These are phyloP conservation scores for Romanogobio albipinnatus DNA, from an alignment of 2,113 vertebrate species.

Conservation along the genomic window DNA sequence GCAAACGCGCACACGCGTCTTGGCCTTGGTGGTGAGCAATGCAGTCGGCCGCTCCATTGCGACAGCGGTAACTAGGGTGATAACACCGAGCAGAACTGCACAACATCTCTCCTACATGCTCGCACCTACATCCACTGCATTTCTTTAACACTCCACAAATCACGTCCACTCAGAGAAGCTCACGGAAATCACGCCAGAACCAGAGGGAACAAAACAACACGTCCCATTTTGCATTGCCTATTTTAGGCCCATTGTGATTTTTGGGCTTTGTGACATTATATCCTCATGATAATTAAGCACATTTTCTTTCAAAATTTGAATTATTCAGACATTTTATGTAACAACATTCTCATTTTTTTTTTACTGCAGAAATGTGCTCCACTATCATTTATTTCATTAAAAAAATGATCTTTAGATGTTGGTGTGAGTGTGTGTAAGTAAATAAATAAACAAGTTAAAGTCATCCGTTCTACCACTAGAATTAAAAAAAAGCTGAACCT, in stretches of 20 bases:
- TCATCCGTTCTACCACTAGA: not conserved
- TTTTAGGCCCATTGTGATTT: not conserved
- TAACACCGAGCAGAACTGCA: constrained; percentile 29
- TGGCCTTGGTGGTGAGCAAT: constrained; percentile 32
- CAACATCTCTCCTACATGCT: constrained; percentile 1
- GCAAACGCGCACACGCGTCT: constrained; percentile 11
- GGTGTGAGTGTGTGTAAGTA: too few relatives aligned
- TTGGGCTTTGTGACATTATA: not conserved
- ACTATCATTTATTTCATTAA: too few relatives aligned
- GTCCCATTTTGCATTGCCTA: not conserved
- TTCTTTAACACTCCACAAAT: not conserved
- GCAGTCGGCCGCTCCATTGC: constrained; percentile 13
- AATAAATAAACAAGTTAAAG: too few relatives aligned
- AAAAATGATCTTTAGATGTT: too few relatives aligned
- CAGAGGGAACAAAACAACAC: not conserved
- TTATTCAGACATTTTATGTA: not conserved
- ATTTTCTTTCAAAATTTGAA: not conserved
- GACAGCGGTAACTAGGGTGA: constrained; percentile 29
- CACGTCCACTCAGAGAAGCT: not conserved
- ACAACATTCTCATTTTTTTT: not conserved
- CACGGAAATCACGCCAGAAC: not conserved
- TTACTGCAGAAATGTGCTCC: not conserved
- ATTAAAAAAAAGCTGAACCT: not conserved
- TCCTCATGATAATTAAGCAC: not conserved
- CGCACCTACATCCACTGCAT: constrained; percentile 6